A percentile compares a stretch with the other conserved stretches of the same genome.
Conservation (phyloP, 1,140 invertebrate genomes). For the Nasonia longicornis region DNA sequence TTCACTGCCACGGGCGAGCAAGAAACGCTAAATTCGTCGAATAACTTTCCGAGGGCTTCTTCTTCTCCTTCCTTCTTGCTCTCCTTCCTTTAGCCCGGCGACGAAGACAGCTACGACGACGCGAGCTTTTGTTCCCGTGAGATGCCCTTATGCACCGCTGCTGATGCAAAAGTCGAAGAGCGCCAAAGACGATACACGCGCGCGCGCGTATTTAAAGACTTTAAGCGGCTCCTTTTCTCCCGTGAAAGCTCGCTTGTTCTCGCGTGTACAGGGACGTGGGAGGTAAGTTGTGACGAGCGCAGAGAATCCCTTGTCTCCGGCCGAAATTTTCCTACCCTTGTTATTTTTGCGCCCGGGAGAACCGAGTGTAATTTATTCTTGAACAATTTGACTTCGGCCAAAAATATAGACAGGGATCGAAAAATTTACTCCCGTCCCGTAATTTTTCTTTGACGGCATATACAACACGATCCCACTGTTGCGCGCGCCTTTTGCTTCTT, state of each 20-base stretch:
- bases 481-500: background rate
- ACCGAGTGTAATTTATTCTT: too few species aligned
- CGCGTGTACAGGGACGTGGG: background rate
- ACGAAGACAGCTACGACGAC: slow-evolving; percentile 8
- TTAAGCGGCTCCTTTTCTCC: slow-evolving; percentile 49
- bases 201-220: slow-evolving; percentile 54
- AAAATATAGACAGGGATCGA: too few species aligned
- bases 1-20: slow-evolving; percentile 28
- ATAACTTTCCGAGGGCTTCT: slow-evolving; percentile 40
- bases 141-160: background rate
- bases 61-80: background rate
- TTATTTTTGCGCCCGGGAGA: background rate
- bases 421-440: background rate
- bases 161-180: background rate
- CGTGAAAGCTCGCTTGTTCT: slow-evolving; percentile 21
- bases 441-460: background rate
- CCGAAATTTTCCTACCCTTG: background rate
- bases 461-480: background rate
- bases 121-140: slow-evolving; percentile 27
- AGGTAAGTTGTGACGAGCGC: background rate
- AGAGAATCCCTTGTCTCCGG: background rate
- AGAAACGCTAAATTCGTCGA: slow-evolving; percentile 50
- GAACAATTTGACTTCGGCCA: too few species aligned
- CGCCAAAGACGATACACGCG: slow-evolving; percentile 6
- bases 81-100: background rate